Evolutionary conservation across 2,888 invertebrate species (phyloP).

Genomic region (Girardia tigrina): DNA sequence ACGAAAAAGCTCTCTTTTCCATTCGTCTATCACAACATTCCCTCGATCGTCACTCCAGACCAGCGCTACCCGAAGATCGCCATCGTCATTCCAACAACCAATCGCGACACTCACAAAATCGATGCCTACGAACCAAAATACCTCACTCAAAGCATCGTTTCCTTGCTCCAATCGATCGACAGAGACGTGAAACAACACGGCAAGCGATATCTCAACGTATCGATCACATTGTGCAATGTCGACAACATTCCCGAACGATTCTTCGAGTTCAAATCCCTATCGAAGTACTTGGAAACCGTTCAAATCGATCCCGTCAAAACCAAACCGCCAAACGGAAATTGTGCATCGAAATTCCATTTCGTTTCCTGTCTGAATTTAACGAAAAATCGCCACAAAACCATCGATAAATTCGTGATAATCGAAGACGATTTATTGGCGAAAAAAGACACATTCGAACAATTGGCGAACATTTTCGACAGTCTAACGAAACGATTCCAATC

Average conservation of each 20-base stretch:
- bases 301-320: neutral
- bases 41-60: neutral
- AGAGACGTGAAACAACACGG: neutral
- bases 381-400: neutral
- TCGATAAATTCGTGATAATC: neutral
- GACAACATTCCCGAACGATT: neutral
- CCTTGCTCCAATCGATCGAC: neutral
- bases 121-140: conserved; percentile 5
- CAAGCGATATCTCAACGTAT: neutral
- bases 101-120: neutral
- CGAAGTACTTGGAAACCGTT: neutral
- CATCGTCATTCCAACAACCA: neutral
- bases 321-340: neutral
- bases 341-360: neutral
- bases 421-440: conserved; percentile 13
- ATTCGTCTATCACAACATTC: neutral
- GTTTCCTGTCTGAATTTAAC: neutral
- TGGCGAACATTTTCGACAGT: neutral
- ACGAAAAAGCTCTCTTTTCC: neutral
- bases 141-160: neutral
- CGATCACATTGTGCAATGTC: neutral
- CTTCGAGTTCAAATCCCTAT: neutral
- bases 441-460: neutral
- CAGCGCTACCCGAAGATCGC: neutral
- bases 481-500: neutral